Percentiles rank a stretch among this genome's conserved stretches.
These are phyloP conservation scores for Lymantria dispar DNA, from an alignment of 2,888 invertebrate species.

Conservation along the genomic window DNA sequence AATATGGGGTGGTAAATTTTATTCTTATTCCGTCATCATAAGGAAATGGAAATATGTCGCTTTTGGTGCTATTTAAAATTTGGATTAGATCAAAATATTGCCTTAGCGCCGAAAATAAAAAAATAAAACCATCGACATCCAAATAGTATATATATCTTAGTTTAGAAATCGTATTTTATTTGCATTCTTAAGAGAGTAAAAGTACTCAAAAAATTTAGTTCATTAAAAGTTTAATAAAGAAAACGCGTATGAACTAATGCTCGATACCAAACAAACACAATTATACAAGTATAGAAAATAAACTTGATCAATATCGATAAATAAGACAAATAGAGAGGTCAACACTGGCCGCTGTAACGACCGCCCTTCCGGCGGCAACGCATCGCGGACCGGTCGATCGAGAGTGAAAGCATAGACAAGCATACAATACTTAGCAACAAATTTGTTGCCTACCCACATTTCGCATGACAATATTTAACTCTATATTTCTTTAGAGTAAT, in stretches of 20 bases:
- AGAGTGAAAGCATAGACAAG: constrained; percentile 55
- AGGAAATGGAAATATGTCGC: no score
- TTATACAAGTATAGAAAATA: constrained; percentile 7
- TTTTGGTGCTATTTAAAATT: no score
- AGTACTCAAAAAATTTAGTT: no score
- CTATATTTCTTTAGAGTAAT: constrained; percentile 4
- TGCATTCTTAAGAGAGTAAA: no score
- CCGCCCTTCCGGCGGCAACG: constrained; percentile 41
- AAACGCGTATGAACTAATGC: neutral
- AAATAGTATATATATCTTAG: no score
- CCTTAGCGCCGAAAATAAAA: no score
- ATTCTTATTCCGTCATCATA: no score
- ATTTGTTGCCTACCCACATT: constrained; percentile 30
- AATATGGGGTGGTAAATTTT: no score
- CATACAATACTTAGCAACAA: constrained; percentile 27
- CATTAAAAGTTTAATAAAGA: no score
- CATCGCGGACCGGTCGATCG: constrained; percentile 33
- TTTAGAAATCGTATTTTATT: no score
- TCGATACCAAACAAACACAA: constrained; percentile 1
- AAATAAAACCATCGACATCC: no score
- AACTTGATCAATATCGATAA: constrained; percentile 16
- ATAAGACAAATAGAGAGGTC: constrained; percentile 19
- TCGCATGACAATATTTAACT: constrained; percentile 17
- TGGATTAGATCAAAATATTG: no score
- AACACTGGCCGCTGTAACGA: constrained; percentile 19